Base-by-base conservation (phyloP, 2,888 invertebrate species). In the Drosophila borborema region DNA sequence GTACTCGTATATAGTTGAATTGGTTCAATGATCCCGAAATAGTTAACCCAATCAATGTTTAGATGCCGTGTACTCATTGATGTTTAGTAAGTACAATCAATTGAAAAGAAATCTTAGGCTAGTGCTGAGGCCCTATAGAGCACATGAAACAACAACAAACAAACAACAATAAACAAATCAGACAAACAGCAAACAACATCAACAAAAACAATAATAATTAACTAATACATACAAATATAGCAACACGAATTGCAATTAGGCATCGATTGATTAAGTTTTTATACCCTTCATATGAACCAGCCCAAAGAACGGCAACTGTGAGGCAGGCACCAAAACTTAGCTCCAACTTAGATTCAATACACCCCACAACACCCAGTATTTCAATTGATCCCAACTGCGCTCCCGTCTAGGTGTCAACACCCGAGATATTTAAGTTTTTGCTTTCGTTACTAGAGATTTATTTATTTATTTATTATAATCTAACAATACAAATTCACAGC, bases 401-500 rank as follows among this genome's bases (percentile, higher is more conserved):
- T 49, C 51, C 56, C 36, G 28, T 28, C 28, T 59, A 53, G 72
- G 66, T 69, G 60, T 69, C 55, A 58, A 76, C 64, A 64, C 64
- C 12, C 49, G 64, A 71, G 18, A n/a, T 69, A 72, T 64, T 70
- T 82, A 75, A 81, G 61, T 85, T 51, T n/a, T n/a, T 82, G 77
- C 68, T 81, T 87, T 64, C 60, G 73, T 85, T 87, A 31, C 68
- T 71, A 80, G 72, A 71, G 41, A 82, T 80, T 51, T 51, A 14
- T 51, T 51, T 51, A 41, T 28, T 85, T 82, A 78, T 85, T 86
- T 83, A 85, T 80, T 82, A 86, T 81, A 85, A 69, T 75, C 58
- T 82, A 82, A 73, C 82, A 84, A 85, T 86, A 86, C 85, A 77
- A 87, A 86, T 86, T 86, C 85, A 87, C 85, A 86, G 85, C 87